phyloP scores from a whole-genome alignment of 2,888 invertebrate species.

The Torymus texanus region DNA sequence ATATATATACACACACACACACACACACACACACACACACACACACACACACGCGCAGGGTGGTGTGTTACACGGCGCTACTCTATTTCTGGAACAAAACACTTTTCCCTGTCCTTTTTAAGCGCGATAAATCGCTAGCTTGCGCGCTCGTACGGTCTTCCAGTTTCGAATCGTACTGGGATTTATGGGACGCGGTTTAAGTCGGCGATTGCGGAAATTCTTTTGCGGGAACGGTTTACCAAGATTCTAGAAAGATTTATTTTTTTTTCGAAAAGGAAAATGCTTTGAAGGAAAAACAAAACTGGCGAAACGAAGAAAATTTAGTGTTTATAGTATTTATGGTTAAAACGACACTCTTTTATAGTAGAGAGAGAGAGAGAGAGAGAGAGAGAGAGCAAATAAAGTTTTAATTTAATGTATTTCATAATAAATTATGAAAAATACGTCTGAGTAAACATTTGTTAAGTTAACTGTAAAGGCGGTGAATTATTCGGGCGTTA shows the following conservation, averaged over 20 bases:
- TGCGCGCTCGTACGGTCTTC: background rate
- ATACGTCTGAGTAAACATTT: constrained; percentile 22
- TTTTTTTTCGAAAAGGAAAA: background rate
- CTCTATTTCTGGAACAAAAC: constrained; percentile 38
- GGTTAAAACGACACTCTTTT: too few relatives aligned
- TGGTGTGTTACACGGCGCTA: background rate
- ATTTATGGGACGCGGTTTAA: constrained; percentile 27
- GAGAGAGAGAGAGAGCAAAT: background rate
- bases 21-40: too few relatives aligned
- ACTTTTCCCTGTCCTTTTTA: constrained; percentile 34
- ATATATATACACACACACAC: too few relatives aligned
- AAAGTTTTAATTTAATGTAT: constrained; percentile 15
- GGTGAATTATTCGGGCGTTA: background rate
- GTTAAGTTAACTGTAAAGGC: background rate
- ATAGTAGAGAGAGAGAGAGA: background rate
- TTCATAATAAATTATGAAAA: constrained; percentile 32
- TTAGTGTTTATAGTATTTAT: too few relatives aligned
- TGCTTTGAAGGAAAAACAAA: too few relatives aligned
- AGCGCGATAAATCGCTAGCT: constrained; percentile 38
- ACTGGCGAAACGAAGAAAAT: too few relatives aligned
- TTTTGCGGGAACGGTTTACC: background rate
- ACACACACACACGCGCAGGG: too few relatives aligned
- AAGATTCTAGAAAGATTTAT: background rate
- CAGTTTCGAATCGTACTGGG: background rate
- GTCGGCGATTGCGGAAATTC: constrained; percentile 3